Evolutionary conservation across 35 echinoderm and acorn worm genomes (phyloP).

Genomic region (Patiria miniata): DNA sequence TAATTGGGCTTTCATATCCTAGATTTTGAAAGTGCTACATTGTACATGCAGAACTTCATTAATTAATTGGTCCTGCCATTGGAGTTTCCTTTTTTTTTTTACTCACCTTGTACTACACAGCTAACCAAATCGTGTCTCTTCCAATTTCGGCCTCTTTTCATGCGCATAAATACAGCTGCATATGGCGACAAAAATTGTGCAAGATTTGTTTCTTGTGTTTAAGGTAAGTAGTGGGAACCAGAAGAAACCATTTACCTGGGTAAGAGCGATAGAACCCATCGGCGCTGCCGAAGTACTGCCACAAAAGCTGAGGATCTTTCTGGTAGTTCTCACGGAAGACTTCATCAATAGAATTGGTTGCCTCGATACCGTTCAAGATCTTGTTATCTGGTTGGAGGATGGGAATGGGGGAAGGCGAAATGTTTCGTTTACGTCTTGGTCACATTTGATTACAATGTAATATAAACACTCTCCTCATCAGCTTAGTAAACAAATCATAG

Average conservation of each 20-base stretch:
- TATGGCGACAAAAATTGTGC: no score
- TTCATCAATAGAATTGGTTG: slow-evolving; percentile 65
- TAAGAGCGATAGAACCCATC: slow-evolving; percentile 86
- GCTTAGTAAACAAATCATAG: not conserved
- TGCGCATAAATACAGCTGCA: no score
- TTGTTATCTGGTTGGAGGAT: slow-evolving; percentile 28
- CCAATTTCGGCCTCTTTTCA: no score
- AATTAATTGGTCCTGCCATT: no score
- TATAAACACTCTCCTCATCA: not conserved
- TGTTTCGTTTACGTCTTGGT: not conserved
- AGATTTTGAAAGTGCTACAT: no score
- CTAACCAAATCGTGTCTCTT: no score
- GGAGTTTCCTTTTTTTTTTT: no score
- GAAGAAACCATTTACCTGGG: slow-evolving; percentile 62
- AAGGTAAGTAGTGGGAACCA: no score
- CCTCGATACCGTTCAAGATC: slow-evolving; percentile 82
- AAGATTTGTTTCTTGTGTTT: no score
- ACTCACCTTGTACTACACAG: no score
- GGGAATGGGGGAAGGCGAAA: not conserved
- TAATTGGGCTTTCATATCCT: no score
- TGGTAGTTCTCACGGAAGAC: slow-evolving; percentile 75
- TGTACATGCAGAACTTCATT: no score
- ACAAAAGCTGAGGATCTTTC: slow-evolving; percentile 72
- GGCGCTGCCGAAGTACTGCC: slow-evolving; percentile 96
- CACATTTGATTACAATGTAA: not conserved